Percentiles rank a stretch among this genome's conserved stretches.
These are phyloP conservation scores for Cydia amplana DNA, from an alignment of 1,140 invertebrate genomes.

Conservation along the genomic window DNA sequence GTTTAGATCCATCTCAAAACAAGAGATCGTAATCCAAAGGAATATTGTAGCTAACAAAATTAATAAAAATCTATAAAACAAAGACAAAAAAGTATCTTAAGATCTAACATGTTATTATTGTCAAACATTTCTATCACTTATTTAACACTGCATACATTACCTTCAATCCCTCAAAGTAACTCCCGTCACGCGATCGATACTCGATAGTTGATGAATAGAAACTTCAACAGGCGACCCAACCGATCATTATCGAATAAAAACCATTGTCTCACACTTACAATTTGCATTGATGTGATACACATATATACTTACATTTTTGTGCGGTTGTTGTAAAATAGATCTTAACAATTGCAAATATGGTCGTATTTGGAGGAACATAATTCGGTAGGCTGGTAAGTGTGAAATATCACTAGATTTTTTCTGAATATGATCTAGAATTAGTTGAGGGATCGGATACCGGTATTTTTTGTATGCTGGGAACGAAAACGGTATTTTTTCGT, in stretches of 20 bases:
- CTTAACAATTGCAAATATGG: background rate
- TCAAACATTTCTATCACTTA: background rate
- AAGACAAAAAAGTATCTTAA: no score
- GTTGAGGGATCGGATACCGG: no score
- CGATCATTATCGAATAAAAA: constrained; percentile 17
- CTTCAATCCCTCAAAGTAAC: background rate
- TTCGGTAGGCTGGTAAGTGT: background rate
- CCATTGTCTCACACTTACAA: constrained; percentile 6
- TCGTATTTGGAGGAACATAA: background rate
- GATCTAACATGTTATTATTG: background rate
- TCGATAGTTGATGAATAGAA: constrained; percentile 11
- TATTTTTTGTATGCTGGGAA: no score
- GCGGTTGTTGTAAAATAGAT: background rate
- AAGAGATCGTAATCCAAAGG: no score
- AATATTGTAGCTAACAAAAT: no score
- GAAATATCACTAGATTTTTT: background rate
- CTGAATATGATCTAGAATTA: background rate
- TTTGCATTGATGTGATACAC: constrained; percentile 5
- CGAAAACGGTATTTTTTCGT: no score
- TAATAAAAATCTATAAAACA: no score
- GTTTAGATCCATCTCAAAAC: no score
- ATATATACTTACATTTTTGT: constrained; percentile 1
- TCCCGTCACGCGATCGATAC: background rate
- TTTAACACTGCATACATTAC: background rate
- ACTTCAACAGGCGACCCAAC: background rate